Evolutionary conservation across 2,888 invertebrate species (phyloP).

Genomic region (Megastigmus dorsalis): DNA sequence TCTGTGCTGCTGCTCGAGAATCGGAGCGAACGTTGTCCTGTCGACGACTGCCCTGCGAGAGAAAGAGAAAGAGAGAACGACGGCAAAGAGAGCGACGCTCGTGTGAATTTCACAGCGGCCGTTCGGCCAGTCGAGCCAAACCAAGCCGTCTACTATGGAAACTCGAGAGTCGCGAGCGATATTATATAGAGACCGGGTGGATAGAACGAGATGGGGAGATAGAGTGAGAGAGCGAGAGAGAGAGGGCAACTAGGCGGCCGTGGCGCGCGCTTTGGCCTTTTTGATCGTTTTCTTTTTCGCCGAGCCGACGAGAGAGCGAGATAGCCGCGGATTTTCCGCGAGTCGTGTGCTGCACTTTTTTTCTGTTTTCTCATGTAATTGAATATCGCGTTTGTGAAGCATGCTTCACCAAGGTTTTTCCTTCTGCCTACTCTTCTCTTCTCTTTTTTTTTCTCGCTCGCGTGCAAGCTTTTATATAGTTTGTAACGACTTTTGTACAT

Average conservation of each 20-base stretch:
- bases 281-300: constrained; percentile 40
- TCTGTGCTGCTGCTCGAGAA: constrained; percentile 11
- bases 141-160: constrained; percentile 34
- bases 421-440: no score
- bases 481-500: constrained; percentile 10
- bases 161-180: constrained; percentile 30
- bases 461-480: background rate
- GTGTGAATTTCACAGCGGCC: constrained; percentile 39
- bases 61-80: no score
- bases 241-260: constrained; percentile 7
- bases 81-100: constrained; percentile 33
- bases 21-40: constrained; percentile 19
- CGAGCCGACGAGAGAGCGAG: background rate
- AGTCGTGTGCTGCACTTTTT: constrained; percentile 8
- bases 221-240: background rate
- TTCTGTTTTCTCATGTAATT: constrained; percentile 28
- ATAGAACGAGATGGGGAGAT: background rate
- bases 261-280: constrained; percentile 12
- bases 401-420: constrained; percentile 4
- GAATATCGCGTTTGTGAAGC: constrained; percentile 30
- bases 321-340: constrained; percentile 30
- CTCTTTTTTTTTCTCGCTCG: no score
- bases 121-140: background rate
- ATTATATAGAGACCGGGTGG: constrained; percentile 13
- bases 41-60: background rate